These are phyloP conservation scores for Arenicola marina DNA, from an alignment of 2,888 invertebrate genomes.

Conservation along the genomic window DNA sequence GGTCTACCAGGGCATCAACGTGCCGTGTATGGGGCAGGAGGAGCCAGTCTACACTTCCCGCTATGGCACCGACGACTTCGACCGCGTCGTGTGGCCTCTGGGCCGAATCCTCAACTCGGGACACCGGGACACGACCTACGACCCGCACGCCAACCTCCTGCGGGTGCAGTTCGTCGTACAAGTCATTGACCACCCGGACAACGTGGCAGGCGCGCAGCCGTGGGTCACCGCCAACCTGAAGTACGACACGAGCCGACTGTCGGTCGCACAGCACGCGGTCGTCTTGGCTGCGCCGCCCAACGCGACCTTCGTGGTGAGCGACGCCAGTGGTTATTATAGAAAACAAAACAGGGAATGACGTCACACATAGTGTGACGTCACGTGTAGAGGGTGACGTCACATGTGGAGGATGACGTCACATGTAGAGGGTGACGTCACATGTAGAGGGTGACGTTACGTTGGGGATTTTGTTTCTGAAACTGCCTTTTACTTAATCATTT, in stretches of 20 bases:
- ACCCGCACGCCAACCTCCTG: constrained; percentile 19
- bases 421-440: no score
- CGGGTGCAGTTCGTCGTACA: constrained; percentile 16
- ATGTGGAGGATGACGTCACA: no score
- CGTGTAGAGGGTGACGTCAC: no score
- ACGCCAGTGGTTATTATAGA: no score
- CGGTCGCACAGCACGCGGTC: constrained; percentile 23
- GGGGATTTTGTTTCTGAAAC: no score
- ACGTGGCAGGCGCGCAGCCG: constrained; percentile 6
- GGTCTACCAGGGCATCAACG: not conserved
- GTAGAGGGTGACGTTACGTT: no score
- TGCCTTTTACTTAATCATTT: no score
- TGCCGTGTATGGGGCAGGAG: not conserved
- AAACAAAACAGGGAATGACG: no score
- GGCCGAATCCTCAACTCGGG: constrained; percentile 25
- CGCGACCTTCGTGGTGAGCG: no score
- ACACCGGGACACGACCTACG: not conserved
- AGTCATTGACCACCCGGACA: constrained; percentile 14
- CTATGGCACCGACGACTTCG: not conserved
- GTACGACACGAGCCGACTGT: constrained; percentile 20
- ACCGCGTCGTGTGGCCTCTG: constrained; percentile 4
- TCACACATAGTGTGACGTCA: no score
- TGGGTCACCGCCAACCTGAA: constrained; percentile 21
- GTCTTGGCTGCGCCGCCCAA: no score
- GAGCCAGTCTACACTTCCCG: not conserved